A percentile compares a stretch with the other conserved stretches of the same genome.
phyloP scores from a whole-genome alignment of 92 coral and sea anemone species.

The Diadumene lineata region DNA sequence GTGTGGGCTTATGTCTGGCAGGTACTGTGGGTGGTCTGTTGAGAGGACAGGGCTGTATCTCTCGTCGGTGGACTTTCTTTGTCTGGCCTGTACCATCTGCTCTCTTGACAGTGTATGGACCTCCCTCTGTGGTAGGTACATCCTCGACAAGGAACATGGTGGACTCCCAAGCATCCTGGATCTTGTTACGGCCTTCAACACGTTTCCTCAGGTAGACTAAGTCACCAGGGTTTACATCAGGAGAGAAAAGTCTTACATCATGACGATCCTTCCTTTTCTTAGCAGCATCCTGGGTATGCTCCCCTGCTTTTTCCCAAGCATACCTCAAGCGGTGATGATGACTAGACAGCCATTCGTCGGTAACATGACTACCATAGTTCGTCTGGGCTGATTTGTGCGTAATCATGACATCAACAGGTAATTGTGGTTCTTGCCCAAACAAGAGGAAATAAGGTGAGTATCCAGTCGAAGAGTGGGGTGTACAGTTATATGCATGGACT shows the following conservation, averaged over 20 bases:
- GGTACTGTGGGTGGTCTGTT: slow-evolving; percentile 3
- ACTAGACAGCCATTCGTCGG: slow-evolving; percentile 36
- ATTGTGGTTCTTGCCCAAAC: slow-evolving; percentile 44
- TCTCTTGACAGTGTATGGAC: slow-evolving; percentile 52
- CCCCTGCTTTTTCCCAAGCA: slow-evolving; percentile 68
- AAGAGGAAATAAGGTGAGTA: slow-evolving; percentile 44
- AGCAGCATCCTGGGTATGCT: slow-evolving; percentile 48
- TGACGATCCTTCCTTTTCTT: slow-evolving; percentile 35
- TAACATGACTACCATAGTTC: not conserved
- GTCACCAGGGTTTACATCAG: slow-evolving; percentile 1
- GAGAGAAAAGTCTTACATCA: slow-evolving; percentile 12
- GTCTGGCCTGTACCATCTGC: slow-evolving; percentile 31
- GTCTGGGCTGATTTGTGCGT: slow-evolving; percentile 5
- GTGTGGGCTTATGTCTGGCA: not conserved
- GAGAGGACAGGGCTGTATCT: slow-evolving; percentile 48
- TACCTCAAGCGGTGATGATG: slow-evolving; percentile 43
- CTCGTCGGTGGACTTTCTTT: slow-evolving; percentile 41
- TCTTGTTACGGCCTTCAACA: slow-evolving; percentile 56
- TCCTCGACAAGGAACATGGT: slow-evolving; percentile 51
- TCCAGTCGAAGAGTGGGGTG: slow-evolving; percentile 61
- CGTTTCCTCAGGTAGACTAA: slow-evolving; percentile 49
- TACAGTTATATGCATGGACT: slow-evolving; percentile 61
- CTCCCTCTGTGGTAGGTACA: slow-evolving; percentile 50
- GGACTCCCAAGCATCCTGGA: slow-evolving; percentile 59
- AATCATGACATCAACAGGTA: slow-evolving; percentile 56